A percentile compares a stretch with the other conserved stretches of the same genome.
Evolutionary conservation across 2,113 vertebrate species (phyloP).

Genomic region (Notothenia coriiceps): DNA sequence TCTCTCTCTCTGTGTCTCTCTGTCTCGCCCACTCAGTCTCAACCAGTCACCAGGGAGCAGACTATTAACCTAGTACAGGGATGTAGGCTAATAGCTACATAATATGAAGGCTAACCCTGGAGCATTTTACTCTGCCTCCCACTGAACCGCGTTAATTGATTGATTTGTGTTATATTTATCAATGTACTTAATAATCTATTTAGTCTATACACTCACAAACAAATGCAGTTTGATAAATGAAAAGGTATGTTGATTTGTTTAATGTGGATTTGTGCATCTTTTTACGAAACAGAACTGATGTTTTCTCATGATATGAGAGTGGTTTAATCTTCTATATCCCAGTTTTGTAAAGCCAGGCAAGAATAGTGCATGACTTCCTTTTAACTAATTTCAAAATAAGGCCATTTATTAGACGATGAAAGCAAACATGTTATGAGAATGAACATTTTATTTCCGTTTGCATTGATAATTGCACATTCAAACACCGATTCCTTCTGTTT

Average conservation of each 20-base stretch:
- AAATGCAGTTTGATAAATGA: background rate
- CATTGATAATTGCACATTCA: no score
- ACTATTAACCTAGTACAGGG: slow-evolving; percentile 54
- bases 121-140: slow-evolving; percentile 31
- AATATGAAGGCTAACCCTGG: slow-evolving; percentile 52
- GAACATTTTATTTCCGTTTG: background rate
- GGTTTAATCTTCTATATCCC: background rate
- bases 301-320: background rate
- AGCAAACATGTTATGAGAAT: background rate
- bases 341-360: background rate
- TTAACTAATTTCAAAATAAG: slow-evolving; percentile 35
- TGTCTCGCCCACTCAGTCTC: slow-evolving; percentile 67
- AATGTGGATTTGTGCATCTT: background rate
- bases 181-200: background rate
- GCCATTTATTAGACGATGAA: accelerated
- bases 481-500: no score
- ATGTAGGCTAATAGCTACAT: slow-evolving; percentile 72
- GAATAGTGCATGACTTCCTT: background rate
- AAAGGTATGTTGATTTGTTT: background rate
- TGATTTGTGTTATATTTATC: slow-evolving; percentile 1
- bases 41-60: slow-evolving; percentile 69
- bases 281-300: background rate
- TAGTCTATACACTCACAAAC: background rate
- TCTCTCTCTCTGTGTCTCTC: slow-evolving; percentile 1
- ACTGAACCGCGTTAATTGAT: slow-evolving; percentile 26